phyloP scores from a whole-genome alignment of 2,797 vertebrate species.

The Peromyscus eremicus region DNA sequence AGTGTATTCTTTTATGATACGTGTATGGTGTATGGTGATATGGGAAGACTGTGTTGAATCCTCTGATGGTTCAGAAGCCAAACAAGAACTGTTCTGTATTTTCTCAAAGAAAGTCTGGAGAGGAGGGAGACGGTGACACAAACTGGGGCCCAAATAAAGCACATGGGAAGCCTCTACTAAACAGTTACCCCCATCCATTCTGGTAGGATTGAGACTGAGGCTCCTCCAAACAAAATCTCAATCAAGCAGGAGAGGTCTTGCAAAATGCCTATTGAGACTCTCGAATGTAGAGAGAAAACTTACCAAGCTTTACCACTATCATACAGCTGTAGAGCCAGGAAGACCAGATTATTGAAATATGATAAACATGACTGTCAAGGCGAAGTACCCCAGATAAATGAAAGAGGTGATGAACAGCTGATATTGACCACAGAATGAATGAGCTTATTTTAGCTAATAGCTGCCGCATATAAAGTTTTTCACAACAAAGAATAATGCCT shows the following conservation, averaged over 20 bases:
- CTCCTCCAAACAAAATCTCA: not conserved
- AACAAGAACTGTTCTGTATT: not conserved
- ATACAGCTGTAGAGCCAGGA: not conserved
- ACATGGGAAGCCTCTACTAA: not conserved
- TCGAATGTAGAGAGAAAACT: not conserved
- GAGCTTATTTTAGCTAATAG: not conserved
- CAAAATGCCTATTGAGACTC: not conserved
- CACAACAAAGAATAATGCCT: not conserved
- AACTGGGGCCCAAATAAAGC: not conserved
- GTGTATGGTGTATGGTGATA: not conserved
- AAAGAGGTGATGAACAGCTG: no score
- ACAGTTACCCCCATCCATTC: not conserved
- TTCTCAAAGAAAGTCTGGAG: not conserved
- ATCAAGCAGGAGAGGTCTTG: not conserved
- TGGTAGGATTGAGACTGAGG: not conserved
- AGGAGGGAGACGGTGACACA: not conserved
- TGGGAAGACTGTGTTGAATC: not conserved
- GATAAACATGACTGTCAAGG: not conserved
- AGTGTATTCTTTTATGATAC: not conserved
- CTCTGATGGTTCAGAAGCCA: not conserved
- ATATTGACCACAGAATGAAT: not conserved
- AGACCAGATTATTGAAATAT: not conserved
- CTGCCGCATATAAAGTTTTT: not conserved
- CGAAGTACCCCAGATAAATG: not conserved
- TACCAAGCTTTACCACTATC: not conserved